Evolutionary conservation across 2,113 vertebrate species (phyloP).

Genomic region (Orthonyx spaldingii): DNA sequence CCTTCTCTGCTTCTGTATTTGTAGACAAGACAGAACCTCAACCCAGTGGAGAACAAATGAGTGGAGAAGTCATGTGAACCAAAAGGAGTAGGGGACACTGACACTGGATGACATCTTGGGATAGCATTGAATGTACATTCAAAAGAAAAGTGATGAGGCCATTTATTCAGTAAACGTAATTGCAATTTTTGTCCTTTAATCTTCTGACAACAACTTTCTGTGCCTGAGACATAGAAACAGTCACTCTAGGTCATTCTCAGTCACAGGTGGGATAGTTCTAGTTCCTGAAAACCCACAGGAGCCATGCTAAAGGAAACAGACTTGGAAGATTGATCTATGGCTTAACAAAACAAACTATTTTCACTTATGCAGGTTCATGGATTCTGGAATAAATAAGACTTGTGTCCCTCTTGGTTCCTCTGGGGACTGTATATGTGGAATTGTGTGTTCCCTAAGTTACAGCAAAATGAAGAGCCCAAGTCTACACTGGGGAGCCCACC

Average conservation of each 20-base stretch:
- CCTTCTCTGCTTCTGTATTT: neutral
- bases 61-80: neutral
- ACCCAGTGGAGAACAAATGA: neutral
- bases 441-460: neutral
- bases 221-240: neutral
- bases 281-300: neutral
- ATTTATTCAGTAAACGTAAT: neutral
- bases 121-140: neutral
- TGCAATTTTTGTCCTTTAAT: neutral
- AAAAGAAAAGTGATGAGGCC: neutral
- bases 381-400: neutral
- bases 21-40: neutral
- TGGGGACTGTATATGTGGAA: neutral
- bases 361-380: neutral
- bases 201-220: neutral
- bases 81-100: neutral
- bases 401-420: neutral
- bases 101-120: neutral
- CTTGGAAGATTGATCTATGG: neutral
- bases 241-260: neutral
- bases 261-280: neutral
- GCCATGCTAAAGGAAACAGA: neutral
- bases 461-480: neutral
- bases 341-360: neutral
- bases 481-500: fast-evolving